Evolutionary conservation across 1,140 invertebrate genomes (phyloP), one percentile per base, ranked within the genome.

Genomic region (Ips nitidus): DNA sequence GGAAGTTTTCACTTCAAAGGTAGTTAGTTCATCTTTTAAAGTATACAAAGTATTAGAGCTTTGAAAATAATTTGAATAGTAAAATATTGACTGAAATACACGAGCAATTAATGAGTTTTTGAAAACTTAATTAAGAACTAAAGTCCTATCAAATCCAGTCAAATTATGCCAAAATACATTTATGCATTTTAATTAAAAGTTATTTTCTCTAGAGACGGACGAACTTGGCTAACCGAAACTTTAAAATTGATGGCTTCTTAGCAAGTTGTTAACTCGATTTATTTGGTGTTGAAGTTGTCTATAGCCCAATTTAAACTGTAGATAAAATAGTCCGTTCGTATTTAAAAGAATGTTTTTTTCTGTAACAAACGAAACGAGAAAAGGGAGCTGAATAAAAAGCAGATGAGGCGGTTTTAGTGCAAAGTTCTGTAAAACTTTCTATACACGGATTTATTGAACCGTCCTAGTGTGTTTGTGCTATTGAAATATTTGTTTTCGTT

Each of bases 401-500:
- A 55, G n/a, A 4, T 55, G 52, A 55, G 5, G 7, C 1, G 8
- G 37, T 55, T 55, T n/a, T 55, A 55, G 52, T 22, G 36, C 52
- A 55, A 55, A 55, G n/a, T 55, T 55, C 52, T 37, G 52, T 22
- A 55, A 55, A 55, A 55, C 52, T 55, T 47, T 55, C 8, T 55
- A 2, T 55, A 55, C 37, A 55, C 1, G 5, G 37, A 55, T 55
- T 55, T 55, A 55, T 55, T 55, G n/a, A 55, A 55, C 52, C 52
- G 52, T 55, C 52, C 52, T 5, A 7, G 8, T 55, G 52, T 38
- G n/a, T 55, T 55, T 55, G 8, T 38, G 52, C 52, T 55, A 36
- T 55, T 55, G 52, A 55, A 55, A 55, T 55, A 55, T 55, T 55
- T 55, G 52, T 55, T 55, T 55, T 55, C 52, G 37, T 55, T 55